A percentile compares a stretch with the other conserved stretches of the same genome.
Evolutionary conservation across 2,888 invertebrate genomes (phyloP).

Genomic region (Cosmorhoe ocellata): DNA sequence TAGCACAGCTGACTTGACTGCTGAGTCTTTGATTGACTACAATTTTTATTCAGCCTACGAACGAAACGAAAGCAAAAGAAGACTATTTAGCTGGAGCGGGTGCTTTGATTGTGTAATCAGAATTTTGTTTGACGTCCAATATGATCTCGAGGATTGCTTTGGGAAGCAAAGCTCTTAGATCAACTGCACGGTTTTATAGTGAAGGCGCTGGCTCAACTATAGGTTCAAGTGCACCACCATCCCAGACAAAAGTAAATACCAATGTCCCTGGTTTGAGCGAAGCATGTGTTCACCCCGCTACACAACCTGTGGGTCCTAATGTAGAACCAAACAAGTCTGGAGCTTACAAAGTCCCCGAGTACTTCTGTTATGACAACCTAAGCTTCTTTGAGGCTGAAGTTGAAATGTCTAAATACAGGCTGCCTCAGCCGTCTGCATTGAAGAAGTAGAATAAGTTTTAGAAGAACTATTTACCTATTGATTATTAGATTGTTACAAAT

Average conservation of each 20-base stretch:
- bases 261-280: constrained; percentile 86
- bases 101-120: not conserved
- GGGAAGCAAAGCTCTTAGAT: constrained; percentile 36
- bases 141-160: constrained; percentile 36
- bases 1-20: too few species aligned
- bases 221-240: constrained; percentile 34
- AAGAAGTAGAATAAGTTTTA: constrained; percentile 51
- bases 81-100: too few species aligned
- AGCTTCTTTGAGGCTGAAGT: constrained; percentile 93
- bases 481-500: not conserved
- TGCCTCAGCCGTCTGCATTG: constrained; percentile 88
- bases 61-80: too few species aligned
- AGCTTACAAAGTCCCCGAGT: constrained; percentile 94
- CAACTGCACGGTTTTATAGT: constrained; percentile 51
- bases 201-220: constrained; percentile 44
- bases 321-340: constrained; percentile 85
- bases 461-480: not conserved
- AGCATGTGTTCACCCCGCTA: constrained; percentile 78
- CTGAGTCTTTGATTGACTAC: too few species aligned
- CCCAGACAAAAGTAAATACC: constrained; percentile 34
- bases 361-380: constrained; percentile 89
- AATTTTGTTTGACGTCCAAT: constrained; percentile 15
- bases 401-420: constrained; percentile 90
- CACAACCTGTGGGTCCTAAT: constrained; percentile 86
- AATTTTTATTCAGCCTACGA: too few species aligned